Evolutionary conservation across 2,888 invertebrate species (phyloP), one percentile per base, ranked within the genome.

Genomic region (Dorcus parallelipipedus): DNA sequence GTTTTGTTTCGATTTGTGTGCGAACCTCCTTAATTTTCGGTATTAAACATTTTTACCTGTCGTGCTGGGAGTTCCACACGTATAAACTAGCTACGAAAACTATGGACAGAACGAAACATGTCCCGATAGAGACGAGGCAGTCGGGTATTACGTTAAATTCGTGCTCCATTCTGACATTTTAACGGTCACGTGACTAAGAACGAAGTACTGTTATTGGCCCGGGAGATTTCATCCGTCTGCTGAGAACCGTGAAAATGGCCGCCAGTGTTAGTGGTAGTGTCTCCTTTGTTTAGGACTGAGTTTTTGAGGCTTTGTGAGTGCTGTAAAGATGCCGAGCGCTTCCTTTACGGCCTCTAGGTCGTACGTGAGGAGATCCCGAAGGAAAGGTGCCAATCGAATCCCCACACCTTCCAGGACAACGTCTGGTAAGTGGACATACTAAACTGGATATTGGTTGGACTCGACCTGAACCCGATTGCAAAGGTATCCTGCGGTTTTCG

Each of bases 281-380:
- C 85, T 89, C 86, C 89, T 89, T 89, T 89, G 89, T 89, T 88
- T 89, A 87, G 86, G 77, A 80, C 80, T 80, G 79, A 79, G 80
- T 81, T 82, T 72, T 71, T 68, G 67, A 69, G 67, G 73, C 26
- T 73, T 71, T 69, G 71, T 70, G 71, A 68, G 72, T 68, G 71
- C 66, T 56, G 50, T 60, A 81, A 90, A 87, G 83, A 92, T 94
- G 94, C 94, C 93, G 86, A 93, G 93, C 86, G 93, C 93, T 84
- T 93, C 93, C 80, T 93, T 93, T 83, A 91, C 92, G 79, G 91
- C 93, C 82, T 91, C 92, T 81, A 89, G 93, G 85, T 91, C 91
- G 82, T 93, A 91, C 84, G 90, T 91, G 77, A 88, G 93, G 81
- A 88, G 93, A 83, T 93, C 93, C 80, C 87, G 93, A 79, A 89